Percentiles rank a stretch among this genome's conserved stretches.
These are phyloP conservation scores for Jacana jacana DNA, from an alignment of 2,113 vertebrate species.

Conservation along the genomic window DNA sequence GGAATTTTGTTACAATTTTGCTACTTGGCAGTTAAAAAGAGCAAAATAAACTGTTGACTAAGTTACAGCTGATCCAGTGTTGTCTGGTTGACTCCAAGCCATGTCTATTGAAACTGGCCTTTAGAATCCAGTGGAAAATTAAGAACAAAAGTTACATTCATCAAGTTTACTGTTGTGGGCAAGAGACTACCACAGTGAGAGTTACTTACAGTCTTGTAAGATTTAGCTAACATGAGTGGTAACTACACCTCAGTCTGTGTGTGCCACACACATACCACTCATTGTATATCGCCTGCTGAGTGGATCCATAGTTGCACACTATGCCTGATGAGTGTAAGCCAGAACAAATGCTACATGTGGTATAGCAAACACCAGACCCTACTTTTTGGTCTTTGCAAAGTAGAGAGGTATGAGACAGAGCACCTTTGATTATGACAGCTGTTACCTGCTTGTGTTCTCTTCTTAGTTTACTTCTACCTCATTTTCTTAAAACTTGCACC, in stretches of 20 bases:
- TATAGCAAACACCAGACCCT: not conserved
- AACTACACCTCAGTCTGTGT: not conserved
- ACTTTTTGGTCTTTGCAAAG: not conserved
- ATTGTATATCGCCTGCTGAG: not conserved
- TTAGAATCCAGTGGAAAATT: not conserved
- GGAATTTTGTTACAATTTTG: not conserved
- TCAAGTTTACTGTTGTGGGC: not conserved
- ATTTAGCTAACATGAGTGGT: not conserved
- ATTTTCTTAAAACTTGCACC: not conserved
- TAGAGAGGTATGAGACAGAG: not conserved
- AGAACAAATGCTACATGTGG: rapidly evolving
- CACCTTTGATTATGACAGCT: not conserved
- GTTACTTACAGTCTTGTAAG: not conserved
- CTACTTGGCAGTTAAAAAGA: not conserved
- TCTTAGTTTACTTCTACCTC: not conserved
- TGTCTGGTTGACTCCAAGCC: not conserved
- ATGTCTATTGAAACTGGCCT: not conserved
- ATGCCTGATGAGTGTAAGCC: not conserved
- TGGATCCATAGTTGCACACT: not conserved
- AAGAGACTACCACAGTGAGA: not conserved
- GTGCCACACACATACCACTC: not conserved
- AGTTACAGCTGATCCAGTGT: not conserved
- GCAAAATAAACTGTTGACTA: not conserved
- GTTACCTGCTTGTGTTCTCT: not conserved
- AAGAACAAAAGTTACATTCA: not conserved